Conservation (phyloP, 2,113 vertebrate genomes). For the Seriola rivoliana region DNA sequence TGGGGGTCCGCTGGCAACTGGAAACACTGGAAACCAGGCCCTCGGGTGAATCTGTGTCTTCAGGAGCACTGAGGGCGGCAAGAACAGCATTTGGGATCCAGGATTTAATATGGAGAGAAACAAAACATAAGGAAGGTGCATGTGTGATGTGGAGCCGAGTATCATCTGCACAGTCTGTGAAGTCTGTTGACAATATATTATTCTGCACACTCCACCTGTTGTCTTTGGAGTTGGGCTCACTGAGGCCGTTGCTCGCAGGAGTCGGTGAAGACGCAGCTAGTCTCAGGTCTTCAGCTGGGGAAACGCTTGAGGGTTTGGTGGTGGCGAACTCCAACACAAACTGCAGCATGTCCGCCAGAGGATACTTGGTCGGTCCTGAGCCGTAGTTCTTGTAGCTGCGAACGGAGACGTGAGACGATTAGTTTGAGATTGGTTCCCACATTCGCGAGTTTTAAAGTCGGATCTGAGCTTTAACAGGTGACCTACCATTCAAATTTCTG, state of each 20-base stretch:
- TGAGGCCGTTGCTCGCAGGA: constrained; percentile 37
- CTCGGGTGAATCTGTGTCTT: constrained; percentile 61
- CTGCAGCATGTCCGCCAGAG: constrained; percentile 94
- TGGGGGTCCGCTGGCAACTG: constrained; percentile 67
- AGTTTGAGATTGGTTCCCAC: neutral
- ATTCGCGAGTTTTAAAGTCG: neutral
- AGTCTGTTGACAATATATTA: neutral
- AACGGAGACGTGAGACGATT: neutral
- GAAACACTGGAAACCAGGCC: constrained; percentile 59
- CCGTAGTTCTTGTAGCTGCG: constrained; percentile 93
- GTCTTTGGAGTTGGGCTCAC: constrained; percentile 68
- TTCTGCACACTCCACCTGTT: constrained; percentile 63
- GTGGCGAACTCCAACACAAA: constrained; percentile 94
- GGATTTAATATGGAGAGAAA: too few relatives aligned
- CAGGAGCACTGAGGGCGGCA: constrained; percentile 67
- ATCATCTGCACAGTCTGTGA: neutral
- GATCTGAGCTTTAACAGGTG: neutral
- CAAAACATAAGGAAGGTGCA: too few relatives aligned
- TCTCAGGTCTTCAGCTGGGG: constrained; percentile 66
- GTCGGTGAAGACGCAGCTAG: constrained; percentile 38
- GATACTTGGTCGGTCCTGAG: constrained; percentile 90
- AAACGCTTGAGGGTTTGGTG: constrained; percentile 80
- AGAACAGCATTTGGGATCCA: neutral
- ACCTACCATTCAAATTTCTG: constrained; percentile 92
- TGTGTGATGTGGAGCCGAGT: too few relatives aligned